Percentiles rank a stretch among this genome's conserved stretches.
Conservation (phyloP, 1,140 invertebrate species). For the Plutomurus gul region DNA sequence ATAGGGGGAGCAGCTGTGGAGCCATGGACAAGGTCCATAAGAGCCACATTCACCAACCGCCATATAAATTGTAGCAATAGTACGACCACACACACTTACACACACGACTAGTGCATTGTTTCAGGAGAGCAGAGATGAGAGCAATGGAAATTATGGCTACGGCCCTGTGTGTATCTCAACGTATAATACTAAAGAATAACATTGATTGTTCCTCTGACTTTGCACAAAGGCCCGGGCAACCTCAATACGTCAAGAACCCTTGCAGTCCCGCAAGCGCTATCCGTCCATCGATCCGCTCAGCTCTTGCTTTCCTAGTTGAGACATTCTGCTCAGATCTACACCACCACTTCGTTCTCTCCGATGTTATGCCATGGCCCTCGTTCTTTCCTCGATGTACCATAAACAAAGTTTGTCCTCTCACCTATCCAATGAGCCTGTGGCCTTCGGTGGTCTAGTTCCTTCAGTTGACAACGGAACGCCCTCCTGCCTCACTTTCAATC, state of each 20-base stretch:
- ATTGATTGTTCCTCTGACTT: neutral
- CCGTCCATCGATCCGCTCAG: slow-evolving; percentile 36
- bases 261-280: slow-evolving; percentile 41
- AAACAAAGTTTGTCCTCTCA: neutral
- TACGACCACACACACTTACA: no score
- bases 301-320: slow-evolving; percentile 45
- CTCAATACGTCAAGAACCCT: neutral
- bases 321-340: slow-evolving; percentile 33
- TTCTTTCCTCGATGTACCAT: neutral
- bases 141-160: no score
- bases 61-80: no score
- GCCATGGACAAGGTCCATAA: neutral
- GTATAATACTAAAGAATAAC: neutral
- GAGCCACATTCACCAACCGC: no score
- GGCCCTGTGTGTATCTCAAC: no score
- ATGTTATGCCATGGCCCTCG: neutral
- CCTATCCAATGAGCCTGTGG: neutral
- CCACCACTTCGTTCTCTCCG: neutral
- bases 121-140: no score
- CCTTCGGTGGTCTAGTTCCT: neutral
- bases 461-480: slow-evolving; percentile 15
- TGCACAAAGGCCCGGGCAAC: slow-evolving; percentile 15
- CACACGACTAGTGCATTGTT: no score
- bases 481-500: neutral
- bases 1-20: no score